phyloP scores from a whole-genome alignment of 2,888 invertebrate genomes.

The Nesidiocoris tenuis region DNA sequence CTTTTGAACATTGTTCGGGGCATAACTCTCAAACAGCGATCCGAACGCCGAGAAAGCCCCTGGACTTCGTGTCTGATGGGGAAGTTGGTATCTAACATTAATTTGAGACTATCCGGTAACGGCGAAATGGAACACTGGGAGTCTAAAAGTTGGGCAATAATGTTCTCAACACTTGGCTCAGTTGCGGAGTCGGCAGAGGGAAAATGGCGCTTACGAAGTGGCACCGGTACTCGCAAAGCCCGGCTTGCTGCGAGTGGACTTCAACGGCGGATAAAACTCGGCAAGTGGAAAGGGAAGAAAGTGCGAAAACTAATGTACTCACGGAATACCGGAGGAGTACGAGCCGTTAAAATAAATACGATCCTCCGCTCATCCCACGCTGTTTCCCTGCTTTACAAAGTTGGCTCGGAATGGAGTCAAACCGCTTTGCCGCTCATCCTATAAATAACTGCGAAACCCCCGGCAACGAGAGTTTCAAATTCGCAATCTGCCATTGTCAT shows the following conservation, averaged over 20 bases:
- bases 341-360: background rate
- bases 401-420: background rate
- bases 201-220: background rate
- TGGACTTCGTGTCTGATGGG: slow-evolving; percentile 6
- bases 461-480: no score
- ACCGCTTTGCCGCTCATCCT: background rate
- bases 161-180: slow-evolving; percentile 37
- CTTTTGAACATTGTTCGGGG: background rate
- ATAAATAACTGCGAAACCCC: no score
- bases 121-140: slow-evolving; percentile 6
- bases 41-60: no score
- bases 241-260: background rate
- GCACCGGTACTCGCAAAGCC: background rate
- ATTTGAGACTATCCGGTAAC: slow-evolving; percentile 35
- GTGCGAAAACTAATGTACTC: background rate
- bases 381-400: background rate
- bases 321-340: background rate
- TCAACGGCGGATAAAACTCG: background rate
- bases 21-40: background rate
- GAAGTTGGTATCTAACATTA: slow-evolving; percentile 32
- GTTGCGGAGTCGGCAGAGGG: slow-evolving; percentile 3
- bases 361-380: background rate
- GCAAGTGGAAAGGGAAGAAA: background rate
- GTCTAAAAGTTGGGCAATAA: slow-evolving; percentile 35
- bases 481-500: no score